A percentile compares a stretch with the other conserved stretches of the same genome.
Conservation (phyloP, 2,888 invertebrate genomes). For the Microplitis deprimator region DNA sequence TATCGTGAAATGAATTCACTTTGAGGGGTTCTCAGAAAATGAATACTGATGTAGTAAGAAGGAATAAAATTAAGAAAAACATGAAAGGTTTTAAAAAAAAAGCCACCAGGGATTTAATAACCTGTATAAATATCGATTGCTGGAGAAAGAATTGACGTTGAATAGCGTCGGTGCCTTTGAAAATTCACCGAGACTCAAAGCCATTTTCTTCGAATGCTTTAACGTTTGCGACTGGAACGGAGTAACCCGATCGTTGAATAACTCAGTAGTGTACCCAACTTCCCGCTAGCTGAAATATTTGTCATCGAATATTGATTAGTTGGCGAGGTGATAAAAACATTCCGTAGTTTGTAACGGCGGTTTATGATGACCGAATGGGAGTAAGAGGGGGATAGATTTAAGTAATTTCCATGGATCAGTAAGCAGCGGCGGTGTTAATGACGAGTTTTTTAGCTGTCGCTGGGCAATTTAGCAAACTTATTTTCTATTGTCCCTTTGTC, state of each 20-base stretch:
- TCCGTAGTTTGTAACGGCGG: conserved; percentile 21
- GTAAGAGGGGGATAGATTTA: not conserved
- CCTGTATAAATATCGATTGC: conserved; percentile 33
- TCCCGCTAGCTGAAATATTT: not conserved
- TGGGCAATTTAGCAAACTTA: not conserved
- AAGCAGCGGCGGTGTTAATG: not conserved
- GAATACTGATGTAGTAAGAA: conserved; percentile 23
- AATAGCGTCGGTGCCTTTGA: conserved; percentile 30
- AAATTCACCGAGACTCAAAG: conserved; percentile 24
- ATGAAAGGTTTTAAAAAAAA: not conserved
- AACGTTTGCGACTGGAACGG: not conserved
- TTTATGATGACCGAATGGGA: not conserved
- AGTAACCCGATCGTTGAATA: conserved; percentile 22
- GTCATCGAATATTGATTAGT: conserved; percentile 21
- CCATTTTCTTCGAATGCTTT: conserved; percentile 26
- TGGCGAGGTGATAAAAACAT: conserved; percentile 15
- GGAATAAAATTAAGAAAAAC: conserved; percentile 24
- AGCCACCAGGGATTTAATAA: conserved; percentile 30
- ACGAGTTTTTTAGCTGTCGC: not conserved
- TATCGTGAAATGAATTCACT: not conserved
- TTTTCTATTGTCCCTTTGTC: not conserved
- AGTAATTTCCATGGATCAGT: not conserved
- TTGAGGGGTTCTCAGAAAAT: not conserved
- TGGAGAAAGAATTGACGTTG: conserved; percentile 6
- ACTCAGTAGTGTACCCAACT: not conserved